These are phyloP conservation scores for Stratiolaelaps scimitus DNA, from an alignment of 1,140 invertebrate species.

Conservation along the genomic window DNA sequence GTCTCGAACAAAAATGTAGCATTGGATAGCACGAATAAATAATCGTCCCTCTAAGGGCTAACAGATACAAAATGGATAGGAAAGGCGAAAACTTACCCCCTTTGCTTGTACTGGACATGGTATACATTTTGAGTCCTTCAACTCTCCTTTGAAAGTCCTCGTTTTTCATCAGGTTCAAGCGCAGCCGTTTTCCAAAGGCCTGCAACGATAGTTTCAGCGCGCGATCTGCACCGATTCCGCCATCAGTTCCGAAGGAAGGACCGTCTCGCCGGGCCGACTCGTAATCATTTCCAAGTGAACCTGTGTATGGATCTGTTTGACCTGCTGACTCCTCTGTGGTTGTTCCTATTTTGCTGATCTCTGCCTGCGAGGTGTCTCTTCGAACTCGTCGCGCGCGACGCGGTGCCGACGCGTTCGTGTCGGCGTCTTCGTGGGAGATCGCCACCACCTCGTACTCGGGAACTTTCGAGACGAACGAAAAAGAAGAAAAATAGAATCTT, in stretches of 20 bases:
- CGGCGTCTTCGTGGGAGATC: conserved; percentile 36
- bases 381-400: background rate
- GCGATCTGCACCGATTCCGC: background rate
- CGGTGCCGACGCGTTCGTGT: conserved; percentile 17
- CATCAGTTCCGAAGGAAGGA: background rate
- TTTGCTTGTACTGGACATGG: conserved; percentile 52
- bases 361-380: background rate
- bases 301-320: conserved; percentile 33
- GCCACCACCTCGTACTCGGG: conserved; percentile 53
- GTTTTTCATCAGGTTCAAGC: conserved; percentile 57
- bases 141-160: conserved; percentile 36
- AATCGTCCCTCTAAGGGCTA: background rate
- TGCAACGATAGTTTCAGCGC: conserved; percentile 30
- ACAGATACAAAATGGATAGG: background rate
- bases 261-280: background rate
- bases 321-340: conserved; percentile 21
- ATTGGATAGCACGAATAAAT: background rate
- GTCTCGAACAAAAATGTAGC: too few species aligned
- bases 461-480: conserved; percentile 41
- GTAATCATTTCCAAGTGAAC: background rate
- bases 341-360: background rate
- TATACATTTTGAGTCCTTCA: conserved; percentile 55
- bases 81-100: conserved; percentile 42
- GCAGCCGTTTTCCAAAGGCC: conserved; percentile 39
- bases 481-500: background rate